Base-by-base conservation (phyloP, 2,113 vertebrate species). In the Murina feae region DNA sequence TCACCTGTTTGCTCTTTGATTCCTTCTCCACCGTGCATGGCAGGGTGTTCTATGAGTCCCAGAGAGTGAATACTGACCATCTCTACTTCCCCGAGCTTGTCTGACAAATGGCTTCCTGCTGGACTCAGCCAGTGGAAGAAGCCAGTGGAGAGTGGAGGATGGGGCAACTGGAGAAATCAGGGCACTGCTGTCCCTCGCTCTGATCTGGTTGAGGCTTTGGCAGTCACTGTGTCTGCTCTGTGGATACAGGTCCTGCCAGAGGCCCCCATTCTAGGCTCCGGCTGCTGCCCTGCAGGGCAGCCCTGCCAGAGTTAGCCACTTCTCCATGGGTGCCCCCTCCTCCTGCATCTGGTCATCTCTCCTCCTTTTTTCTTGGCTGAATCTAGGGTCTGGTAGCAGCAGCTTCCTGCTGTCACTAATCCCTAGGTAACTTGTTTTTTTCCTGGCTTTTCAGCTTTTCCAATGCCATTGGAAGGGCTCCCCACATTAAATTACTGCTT, bases 381-480 rank as follows among this genome's bases (percentile, higher is more conserved):
- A 74, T 91, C 16, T 8, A 37, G 51, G 42, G 25, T 17, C 58
- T 49, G 21, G 28, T 63, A 28, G 44, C 58, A 76, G 44, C 71
- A 71, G 35, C 75, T 88, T 89, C 49, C 63, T 68, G 88, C 8
- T 42, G 47, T 65, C n/a, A 5, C 80, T 78, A 78, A 95, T 95
- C 88, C 37, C 25, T 35, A 44, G 11, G 21, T 78, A 39, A 13
- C 42, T 88, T 92, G 79, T 58, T 89, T 63, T 39, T 30, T 1
- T 51, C 44, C n/a, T 76, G 51, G 66, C 58, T 84, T 85, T 87
- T 78, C 66, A 82, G 53, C 18, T 69, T 82, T 25, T 69, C 69
- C 55, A 51, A 17, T 16, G 28, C 42, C 49, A 51, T 35, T 83
- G 68, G 63, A 20, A 95, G 28, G 5, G 1, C 18, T 87, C 30